Evolutionary conservation across 2,888 invertebrate genomes (phyloP).

Genomic region (Lycaena phlaeas): DNA sequence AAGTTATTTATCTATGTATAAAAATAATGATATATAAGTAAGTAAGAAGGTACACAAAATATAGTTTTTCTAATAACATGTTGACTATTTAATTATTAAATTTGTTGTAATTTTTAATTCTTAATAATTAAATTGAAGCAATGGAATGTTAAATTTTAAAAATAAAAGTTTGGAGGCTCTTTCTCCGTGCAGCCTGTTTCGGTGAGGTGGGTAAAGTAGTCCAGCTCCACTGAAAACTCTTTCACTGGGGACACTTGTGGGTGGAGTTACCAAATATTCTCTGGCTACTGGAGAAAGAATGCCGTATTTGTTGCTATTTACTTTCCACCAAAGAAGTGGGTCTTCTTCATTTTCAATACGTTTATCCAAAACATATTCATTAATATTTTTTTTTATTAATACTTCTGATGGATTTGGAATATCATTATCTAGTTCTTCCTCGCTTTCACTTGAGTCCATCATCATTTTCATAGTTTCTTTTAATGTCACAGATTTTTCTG

Average conservation of each 20-base stretch:
- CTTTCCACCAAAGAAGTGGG: slow-evolving; percentile 19
- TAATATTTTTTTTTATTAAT: slow-evolving; percentile 13
- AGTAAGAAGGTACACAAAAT: too few relatives aligned
- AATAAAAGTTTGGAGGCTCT: slow-evolving; percentile 15
- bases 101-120: slow-evolving; percentile 14
- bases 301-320: slow-evolving; percentile 18
- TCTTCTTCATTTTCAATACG: slow-evolving; percentile 19
- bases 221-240: slow-evolving; percentile 21
- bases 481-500: slow-evolving; percentile 16
- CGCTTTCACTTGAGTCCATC: slow-evolving; percentile 13
- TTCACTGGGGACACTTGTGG: slow-evolving; percentile 22
- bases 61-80: too few relatives aligned
- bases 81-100: too few relatives aligned
- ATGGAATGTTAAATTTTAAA: slow-evolving; percentile 19
- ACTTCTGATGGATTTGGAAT: slow-evolving; percentile 16
- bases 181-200: slow-evolving; percentile 18
- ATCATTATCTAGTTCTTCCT: slow-evolving; percentile 15
- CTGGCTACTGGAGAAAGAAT: slow-evolving; percentile 19
- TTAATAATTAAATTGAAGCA: slow-evolving; percentile 16
- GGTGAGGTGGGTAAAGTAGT: slow-evolving; percentile 19
- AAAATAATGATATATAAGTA: too few relatives aligned
- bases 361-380: slow-evolving; percentile 19
- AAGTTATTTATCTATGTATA: too few relatives aligned
- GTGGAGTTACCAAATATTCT: slow-evolving; percentile 21
- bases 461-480: slow-evolving; percentile 16